These are phyloP conservation scores for Epizoanthus rinbou DNA, from an alignment of 92 coral and sea anemone species.

Conservation along the genomic window DNA sequence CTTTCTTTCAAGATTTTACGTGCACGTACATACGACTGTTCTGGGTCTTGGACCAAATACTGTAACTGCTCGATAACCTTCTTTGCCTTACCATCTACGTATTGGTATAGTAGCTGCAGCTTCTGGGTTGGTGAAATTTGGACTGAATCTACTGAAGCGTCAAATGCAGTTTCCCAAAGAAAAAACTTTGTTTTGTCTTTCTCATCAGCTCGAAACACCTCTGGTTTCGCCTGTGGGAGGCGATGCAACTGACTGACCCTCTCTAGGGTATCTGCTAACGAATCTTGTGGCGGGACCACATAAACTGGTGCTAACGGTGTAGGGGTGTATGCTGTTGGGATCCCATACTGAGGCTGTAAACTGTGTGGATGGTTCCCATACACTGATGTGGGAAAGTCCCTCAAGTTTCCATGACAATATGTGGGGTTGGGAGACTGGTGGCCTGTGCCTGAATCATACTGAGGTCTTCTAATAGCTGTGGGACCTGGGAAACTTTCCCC, in stretches of 20 bases:
- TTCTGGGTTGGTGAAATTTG: conserved; percentile 59
- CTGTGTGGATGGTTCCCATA: conserved; percentile 12
- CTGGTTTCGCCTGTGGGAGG: conserved; percentile 62
- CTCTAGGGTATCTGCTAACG: conserved; percentile 46
- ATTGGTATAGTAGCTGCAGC: conserved; percentile 64
- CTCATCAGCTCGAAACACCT: conserved; percentile 57
- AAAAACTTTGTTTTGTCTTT: conserved; percentile 56
- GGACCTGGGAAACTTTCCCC: not conserved
- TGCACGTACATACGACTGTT: conserved; percentile 54
- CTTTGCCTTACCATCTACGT: conserved; percentile 64
- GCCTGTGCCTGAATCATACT: conserved; percentile 16
- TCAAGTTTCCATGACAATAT: not conserved
- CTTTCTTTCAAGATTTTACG: conserved; percentile 61
- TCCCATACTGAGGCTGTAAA: conserved; percentile 20
- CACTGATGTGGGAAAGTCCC: not conserved
- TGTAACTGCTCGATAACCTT: conserved; percentile 59
- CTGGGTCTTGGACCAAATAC: conserved; percentile 60
- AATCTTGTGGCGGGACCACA: conserved; percentile 40
- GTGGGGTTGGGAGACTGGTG: conserved; percentile 14
- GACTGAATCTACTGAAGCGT: conserved; percentile 52
- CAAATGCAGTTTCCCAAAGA: conserved; percentile 57
- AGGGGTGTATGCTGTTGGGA: not conserved
- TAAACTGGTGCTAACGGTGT: conserved; percentile 5
- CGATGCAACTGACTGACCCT: conserved; percentile 61
- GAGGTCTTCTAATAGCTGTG: conserved; percentile 7